These are phyloP conservation scores for Mimachlamys varia DNA, from an alignment of 2,888 invertebrate genomes.

Conservation along the genomic window DNA sequence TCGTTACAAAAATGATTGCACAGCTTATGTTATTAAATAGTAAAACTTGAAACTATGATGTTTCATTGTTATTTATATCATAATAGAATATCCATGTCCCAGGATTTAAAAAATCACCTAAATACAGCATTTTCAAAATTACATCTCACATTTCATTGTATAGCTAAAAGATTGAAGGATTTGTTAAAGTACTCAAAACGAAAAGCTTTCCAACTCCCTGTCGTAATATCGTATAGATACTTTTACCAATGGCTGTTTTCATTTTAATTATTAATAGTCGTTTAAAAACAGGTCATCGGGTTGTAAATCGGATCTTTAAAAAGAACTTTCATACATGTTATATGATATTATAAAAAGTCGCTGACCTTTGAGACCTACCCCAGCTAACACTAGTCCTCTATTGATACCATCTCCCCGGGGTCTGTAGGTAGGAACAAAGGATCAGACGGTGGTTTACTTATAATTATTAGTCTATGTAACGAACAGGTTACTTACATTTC, in stretches of 20 bases:
- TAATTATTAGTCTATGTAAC: neutral
- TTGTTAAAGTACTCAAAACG: too few relatives aligned
- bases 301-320: neutral
- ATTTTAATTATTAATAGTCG: neutral
- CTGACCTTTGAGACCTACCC: neutral
- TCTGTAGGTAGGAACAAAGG: neutral
- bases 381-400: neutral
- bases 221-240: neutral
- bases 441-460: neutral
- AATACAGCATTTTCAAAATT: too few relatives aligned
- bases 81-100: too few relatives aligned
- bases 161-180: too few relatives aligned
- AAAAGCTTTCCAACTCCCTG: too few relatives aligned
- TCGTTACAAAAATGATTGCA: too few relatives aligned
- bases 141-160: too few relatives aligned
- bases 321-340: neutral
- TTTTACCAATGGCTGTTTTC: neutral
- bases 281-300: neutral
- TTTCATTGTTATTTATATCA: too few relatives aligned
- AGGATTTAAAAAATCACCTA: too few relatives aligned
- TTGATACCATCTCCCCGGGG: neutral
- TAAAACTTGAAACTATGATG: too few relatives aligned
- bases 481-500: neutral
- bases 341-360: neutral
- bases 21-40: too few relatives aligned